Evolutionary conservation across 2,797 vertebrate genomes (phyloP), one percentile per base, ranked within the genome.

Genomic region (Pantherophis vulpinus): DNA sequence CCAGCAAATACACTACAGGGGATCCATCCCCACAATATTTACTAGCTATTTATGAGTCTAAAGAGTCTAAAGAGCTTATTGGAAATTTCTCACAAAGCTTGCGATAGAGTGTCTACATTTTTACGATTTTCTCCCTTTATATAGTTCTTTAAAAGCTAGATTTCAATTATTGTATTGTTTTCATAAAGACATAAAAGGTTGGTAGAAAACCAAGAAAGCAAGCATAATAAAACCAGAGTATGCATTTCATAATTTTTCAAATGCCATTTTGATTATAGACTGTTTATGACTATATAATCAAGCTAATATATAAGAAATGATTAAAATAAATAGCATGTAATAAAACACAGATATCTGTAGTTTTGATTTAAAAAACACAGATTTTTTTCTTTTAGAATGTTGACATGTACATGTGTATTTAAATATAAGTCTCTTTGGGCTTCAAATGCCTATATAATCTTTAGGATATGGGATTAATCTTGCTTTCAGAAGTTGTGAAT

Each of bases 1-100:
- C 54, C 42, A 37, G 86, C 51, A 63, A 93, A 93, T 88, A 37
- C 55, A 23, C 87, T 51, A 61, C 86, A 93, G 87, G 92, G 37
- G 55, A 32, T 60, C 70, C 47, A n/a, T 89, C 51, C 2, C 16
- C 87, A 89, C 51, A 90, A 89, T 91, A 93, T 91, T 93, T 61
- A n/a, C 32, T 63, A 47, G 87, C 32, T 51, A 89, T 93, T 91
- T 91, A 86, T 91, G 58, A 89, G 56, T 91, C 63, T 93, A 91
- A 93, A 54, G 51, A 54, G 51, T 54, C 51, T 54, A 54, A 54
- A 86, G 16, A 37, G 32, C 70, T 91, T 91, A 91, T 56, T 25
- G 42, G 27, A 59, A 89, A 89, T 93, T 93, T 66, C 90, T 89
- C 70, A 91, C 51, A 86, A 18, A 47, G 66, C 12, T 89, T 86